Base-by-base conservation (phyloP, 1,140 invertebrate species). In the Monomorium pharaonis region DNA sequence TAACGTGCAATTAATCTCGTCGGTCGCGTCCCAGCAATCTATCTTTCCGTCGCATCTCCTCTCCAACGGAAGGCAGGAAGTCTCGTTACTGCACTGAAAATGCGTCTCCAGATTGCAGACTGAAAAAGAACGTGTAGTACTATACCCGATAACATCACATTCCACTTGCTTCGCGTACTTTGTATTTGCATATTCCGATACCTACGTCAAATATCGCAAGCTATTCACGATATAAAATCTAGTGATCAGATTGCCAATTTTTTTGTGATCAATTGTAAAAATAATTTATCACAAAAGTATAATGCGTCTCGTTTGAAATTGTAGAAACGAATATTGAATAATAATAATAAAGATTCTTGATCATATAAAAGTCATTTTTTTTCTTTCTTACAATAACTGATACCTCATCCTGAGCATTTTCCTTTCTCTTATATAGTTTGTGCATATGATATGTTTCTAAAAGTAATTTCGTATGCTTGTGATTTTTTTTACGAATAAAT, bases 1-100 rank as follows among this genome's bases (percentile, higher is more conserved):
- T 92, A 95, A 94, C 54, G 97, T 97, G 92, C 97, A 98, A 91
- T 97, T 97, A n/a, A 96, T 94, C 95, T 98, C 98, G 93, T 98
- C 98, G 51, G 95, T 95, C 24, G 97, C 97, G 93, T 98, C 97
- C 97, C 97, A 98, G 91, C 97, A 98, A 92, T 98, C 97, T 65
- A 97, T 96, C 75, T 96, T 95, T 44, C 97, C 97, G 93, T 98
- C 96, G 93, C 97, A 98, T 86, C 96, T 95, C 92, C 96, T 96
- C 18, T 94, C 95, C 70, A 96, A 95, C 21, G 96, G 95, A 80
- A 98, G 95, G 93, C 97, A 98, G 47, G 97, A 97, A 85, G 97
- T 97, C 74, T 96, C 95, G 89, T 97, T 97, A 58, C 97, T 97
- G 92, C 97, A 98, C 58, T 97, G 97, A 92, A 98, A 98, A 93